Percentiles rank a stretch among this genome's conserved stretches.
These are phyloP conservation scores for Tineola bisselliella DNA, from an alignment of 2,888 invertebrate species.

Conservation along the genomic window DNA sequence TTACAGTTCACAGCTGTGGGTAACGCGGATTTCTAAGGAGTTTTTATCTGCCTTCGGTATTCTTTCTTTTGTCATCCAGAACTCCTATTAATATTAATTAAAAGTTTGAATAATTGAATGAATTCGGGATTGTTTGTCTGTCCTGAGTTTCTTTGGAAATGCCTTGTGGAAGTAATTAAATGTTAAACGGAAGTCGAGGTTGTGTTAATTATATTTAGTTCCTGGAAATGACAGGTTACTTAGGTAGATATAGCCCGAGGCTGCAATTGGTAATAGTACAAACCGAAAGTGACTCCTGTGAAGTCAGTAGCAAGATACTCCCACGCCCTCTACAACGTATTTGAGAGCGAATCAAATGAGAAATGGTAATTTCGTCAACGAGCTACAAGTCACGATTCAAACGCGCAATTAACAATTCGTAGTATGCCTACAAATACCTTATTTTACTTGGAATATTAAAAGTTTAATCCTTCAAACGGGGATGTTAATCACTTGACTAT, in stretches of 20 bases:
- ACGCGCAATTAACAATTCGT: constrained; percentile 48
- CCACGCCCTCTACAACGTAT: not conserved
- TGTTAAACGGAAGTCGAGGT: constrained; percentile 29
- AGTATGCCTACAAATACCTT: constrained; percentile 46
- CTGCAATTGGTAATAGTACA: not conserved
- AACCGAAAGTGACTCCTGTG: not conserved
- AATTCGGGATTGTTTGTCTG: constrained; percentile 57
- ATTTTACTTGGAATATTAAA: not conserved
- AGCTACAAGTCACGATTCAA: constrained; percentile 44
- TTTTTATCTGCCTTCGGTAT: constrained; percentile 60
- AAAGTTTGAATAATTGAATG: constrained; percentile 67
- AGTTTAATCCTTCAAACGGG: not conserved
- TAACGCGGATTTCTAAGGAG: constrained; percentile 61
- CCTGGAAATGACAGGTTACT: constrained; percentile 37
- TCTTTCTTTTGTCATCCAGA: constrained; percentile 63
- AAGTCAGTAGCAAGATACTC: not conserved
- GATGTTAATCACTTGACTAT: not conserved
- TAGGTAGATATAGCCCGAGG: not conserved
- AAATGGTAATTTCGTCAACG: constrained; percentile 21
- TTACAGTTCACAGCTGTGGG: constrained; percentile 61
- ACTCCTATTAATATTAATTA: constrained; percentile 68
- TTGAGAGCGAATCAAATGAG: not conserved
- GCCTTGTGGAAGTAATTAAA: constrained; percentile 59
- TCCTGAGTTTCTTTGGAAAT: constrained; percentile 49
- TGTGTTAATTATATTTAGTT: constrained; percentile 46